Conservation (phyloP, 2,888 invertebrate species). For the Aphidius colemani region DNA sequence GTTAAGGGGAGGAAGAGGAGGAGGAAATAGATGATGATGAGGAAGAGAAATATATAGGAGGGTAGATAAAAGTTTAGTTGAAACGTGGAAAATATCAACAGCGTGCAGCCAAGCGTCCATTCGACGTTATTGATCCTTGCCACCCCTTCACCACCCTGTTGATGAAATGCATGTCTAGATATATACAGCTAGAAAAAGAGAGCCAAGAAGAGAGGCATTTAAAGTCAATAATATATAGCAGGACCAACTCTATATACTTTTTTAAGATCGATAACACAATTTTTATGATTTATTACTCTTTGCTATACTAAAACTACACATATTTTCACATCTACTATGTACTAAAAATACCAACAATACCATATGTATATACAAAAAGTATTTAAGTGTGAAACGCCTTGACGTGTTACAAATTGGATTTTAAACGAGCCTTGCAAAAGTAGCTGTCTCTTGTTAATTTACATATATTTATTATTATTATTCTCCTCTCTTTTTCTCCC, state of each 20-base stretch:
- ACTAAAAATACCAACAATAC: not conserved
- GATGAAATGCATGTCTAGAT: conserved; percentile 52
- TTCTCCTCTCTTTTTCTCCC: conserved; percentile 9
- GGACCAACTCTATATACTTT: conserved; percentile 33
- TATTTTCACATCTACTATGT: not conserved
- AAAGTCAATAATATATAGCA: conserved; percentile 46
- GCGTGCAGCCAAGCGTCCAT: conserved; percentile 43
- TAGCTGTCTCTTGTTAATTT: conserved; percentile 16
- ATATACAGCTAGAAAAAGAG: conserved; percentile 24
- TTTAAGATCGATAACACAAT: conserved; percentile 47
- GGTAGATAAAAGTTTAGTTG: not conserved
- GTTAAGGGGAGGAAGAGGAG: not conserved
- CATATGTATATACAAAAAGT: conserved; percentile 8
- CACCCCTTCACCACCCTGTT: conserved; percentile 42
- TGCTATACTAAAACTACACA: conserved; percentile 7
- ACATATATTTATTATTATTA: conserved; percentile 20
- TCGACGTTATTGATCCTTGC: conserved; percentile 55
- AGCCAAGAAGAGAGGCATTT: conserved; percentile 34
- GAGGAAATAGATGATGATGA: too few species aligned
- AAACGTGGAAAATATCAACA: conserved; percentile 39
- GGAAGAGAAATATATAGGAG: not conserved
- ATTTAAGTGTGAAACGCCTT: conserved; percentile 29
- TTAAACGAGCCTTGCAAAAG: conserved; percentile 22
- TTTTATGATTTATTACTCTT: conserved; percentile 45
- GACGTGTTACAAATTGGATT: conserved; percentile 32